Conservation (phyloP, 2,888 invertebrate species). For the Megaustenia siamemsis region DNA sequence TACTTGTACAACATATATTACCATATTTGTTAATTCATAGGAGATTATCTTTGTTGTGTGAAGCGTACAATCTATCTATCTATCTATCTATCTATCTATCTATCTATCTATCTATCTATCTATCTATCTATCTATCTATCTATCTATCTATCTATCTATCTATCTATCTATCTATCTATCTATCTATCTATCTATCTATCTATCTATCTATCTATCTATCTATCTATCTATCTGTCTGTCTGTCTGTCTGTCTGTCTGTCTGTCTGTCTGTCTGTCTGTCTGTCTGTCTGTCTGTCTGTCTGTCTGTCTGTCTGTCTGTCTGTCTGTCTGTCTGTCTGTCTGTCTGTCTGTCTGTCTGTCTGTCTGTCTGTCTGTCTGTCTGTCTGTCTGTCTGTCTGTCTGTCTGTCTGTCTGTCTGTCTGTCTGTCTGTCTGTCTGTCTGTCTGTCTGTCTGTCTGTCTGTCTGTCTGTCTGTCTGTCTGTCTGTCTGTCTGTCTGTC, state of each 20-base stretch:
- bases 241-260: neutral
- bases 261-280: neutral
- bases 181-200: slow-evolving; percentile 9
- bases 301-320: neutral
- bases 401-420: neutral
- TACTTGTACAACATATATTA: too few relatives aligned
- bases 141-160: slow-evolving; percentile 9
- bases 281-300: neutral
- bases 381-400: neutral
- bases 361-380: neutral
- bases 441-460: neutral
- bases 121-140: slow-evolving; percentile 9
- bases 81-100: slow-evolving; percentile 3
- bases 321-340: neutral
- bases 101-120: slow-evolving; percentile 9
- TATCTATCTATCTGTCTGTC: slow-evolving; percentile 1
- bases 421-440: neutral
- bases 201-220: slow-evolving; percentile 4
- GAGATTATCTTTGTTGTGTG: neutral
- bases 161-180: slow-evolving; percentile 9
- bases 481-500: neutral
- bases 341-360: neutral
- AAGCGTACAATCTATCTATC: neutral
- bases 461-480: neutral
- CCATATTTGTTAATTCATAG: too few relatives aligned